phyloP scores from a whole-genome alignment of 2,888 invertebrate species.

The Limnephilus rhombicus region DNA sequence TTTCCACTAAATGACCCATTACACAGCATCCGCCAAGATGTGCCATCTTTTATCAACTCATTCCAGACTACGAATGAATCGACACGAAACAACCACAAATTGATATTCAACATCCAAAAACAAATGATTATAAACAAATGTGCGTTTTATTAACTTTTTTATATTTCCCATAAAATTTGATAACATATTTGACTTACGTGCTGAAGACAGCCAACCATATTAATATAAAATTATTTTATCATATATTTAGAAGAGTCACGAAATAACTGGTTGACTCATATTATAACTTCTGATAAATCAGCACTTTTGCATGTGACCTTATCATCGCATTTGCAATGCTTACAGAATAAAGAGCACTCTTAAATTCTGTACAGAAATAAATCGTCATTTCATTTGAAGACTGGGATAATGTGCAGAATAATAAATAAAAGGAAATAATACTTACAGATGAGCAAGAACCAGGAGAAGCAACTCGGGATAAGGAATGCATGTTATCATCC shows the following conservation, averaged over 20 bases:
- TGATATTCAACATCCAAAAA: not conserved
- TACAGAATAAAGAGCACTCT: not conserved
- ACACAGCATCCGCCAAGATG: not conserved
- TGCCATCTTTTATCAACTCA: not conserved
- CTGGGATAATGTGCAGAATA: not conserved
- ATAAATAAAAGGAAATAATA: not conserved
- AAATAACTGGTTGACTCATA: not conserved
- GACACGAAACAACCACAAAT: not conserved
- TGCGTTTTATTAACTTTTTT: not conserved
- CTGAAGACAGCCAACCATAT: not conserved
- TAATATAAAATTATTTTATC: not conserved
- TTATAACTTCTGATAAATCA: not conserved
- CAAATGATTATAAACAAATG: not conserved
- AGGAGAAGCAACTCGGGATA: constrained; percentile 58
- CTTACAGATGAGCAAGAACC: constrained; percentile 63
- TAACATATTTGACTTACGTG: not conserved
- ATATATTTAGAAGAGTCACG: not conserved
- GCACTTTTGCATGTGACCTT: not conserved
- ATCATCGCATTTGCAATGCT: not conserved
- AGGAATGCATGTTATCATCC: constrained; percentile 57
- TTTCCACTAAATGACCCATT: too few relatives aligned
- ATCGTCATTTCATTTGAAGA: not conserved
- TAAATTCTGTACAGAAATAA: not conserved
- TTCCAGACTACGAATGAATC: not conserved
- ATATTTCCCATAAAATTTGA: not conserved